Base-by-base conservation (phyloP, 2,797 vertebrate genomes). In the Trachops cirrhosus region DNA sequence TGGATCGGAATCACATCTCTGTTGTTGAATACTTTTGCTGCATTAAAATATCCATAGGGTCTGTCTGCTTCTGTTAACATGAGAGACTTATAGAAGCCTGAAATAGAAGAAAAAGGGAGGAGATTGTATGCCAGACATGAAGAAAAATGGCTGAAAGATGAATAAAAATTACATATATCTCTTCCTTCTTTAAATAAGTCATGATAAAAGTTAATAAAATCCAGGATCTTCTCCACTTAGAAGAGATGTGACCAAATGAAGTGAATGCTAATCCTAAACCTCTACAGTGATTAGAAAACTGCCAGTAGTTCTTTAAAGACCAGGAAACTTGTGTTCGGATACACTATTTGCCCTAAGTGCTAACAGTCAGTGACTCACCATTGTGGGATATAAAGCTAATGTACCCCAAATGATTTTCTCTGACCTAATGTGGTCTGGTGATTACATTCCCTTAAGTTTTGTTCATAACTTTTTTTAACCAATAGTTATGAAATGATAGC, bases 31-130 rank as follows among this genome's bases (percentile, higher is more conserved):
- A 98, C 95, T 95, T 98, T 83, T 3, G 24, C 94, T 97, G 86
- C 87, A 87, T 97, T 97, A 96, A 98, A 98, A 97, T 98, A 82
- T 95, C 97, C 91, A 95, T 96, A 86, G 88, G 85, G 97, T 97
- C 96, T 98, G 97, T 98, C 97, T 97, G 97, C 94, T 97, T 97
- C 97, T 98, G 96, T 93, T 95, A n/a, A 86, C 94, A 93, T 77
- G 93, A 94, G 86, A 95, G 86, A 94, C 98, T 96, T 98, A 97
- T 84, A 96, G 98, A 92, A 96, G 97, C 97, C 91, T 94, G 94
- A 96, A 96, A 70, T 52, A 41, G 15, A 90, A 78, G 41, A 91
- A 16, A 44, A 90, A 91, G 9, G 46, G 29, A 79, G 29, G 21
- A 46, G 24, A 26, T 11, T 71, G 14, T 87, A 54, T 59, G 46